Base-by-base conservation (phyloP, 2,888 invertebrate genomes). In the Ennomos quercinarius region DNA sequence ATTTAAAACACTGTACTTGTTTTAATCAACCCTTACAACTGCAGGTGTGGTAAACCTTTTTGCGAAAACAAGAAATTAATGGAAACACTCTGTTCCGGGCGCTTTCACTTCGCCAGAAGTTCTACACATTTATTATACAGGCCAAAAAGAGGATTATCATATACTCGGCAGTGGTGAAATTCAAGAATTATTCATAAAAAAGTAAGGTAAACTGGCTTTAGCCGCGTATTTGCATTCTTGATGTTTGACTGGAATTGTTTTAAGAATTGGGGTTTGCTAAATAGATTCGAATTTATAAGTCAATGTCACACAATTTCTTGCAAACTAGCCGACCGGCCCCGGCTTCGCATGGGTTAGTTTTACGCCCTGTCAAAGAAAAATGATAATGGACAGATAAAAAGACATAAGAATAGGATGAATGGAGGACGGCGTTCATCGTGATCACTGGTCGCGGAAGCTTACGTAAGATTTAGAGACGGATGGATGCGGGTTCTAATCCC, bases 181-280 rank as follows among this genome's bases (percentile, higher is more conserved):
- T 76, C 72, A 71, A 76, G 73, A 68, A 76, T 78, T 74, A 74
- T 78, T 76, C 75, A 70, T 70, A 74, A 80, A 78, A n/a, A 80
- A 77, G 64, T 61, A 50, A 70, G 60, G 58, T 57, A 37, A 69
- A 67, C 67, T 63, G 63, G 70, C 67, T 72, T 71, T 69, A 64
- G 62, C 53, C 52, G 54, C 45, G 66, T 72, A 73, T 76, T 71
- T 72, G 64, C 70, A 67, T 71, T 59, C 62, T 69, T 62, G 62
- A 53, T 58, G 63, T 58, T 43, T 51, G 53, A 61, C 38, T 36
- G 10, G 40, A 48, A 43, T 43, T 44, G 5, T 52, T 39, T 34
- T 53, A 53, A 45, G 45, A 40, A 46, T 10, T 17, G 13, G 34
- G 38, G 8, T 50, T 36, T 42, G 17, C 8, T 38, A 2, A n/a